These are phyloP conservation scores for Diachasma alloeum DNA, from an alignment of 1,140 invertebrate genomes.

Conservation along the genomic window DNA sequence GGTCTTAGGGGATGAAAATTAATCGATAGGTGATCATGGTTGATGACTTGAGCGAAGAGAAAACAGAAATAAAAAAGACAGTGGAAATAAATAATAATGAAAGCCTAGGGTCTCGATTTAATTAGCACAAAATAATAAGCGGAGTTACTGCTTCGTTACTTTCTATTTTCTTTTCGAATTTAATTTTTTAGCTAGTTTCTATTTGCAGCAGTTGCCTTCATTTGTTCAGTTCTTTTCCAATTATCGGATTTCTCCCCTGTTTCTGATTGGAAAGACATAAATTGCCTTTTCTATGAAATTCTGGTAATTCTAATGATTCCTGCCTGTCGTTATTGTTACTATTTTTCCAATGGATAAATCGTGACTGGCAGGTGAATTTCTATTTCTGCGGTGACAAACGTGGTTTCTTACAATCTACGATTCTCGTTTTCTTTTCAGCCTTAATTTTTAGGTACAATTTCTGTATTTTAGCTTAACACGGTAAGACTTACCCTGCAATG, in stretches of 20 bases:
- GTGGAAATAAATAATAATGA: conserved; percentile 2
- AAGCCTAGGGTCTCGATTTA: not conserved
- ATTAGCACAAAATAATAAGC: not conserved
- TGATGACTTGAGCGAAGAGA: not conserved
- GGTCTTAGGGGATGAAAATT: conserved; percentile 10
- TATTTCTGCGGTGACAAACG: not conserved
- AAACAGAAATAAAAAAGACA: conserved; percentile 19
- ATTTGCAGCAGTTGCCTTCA: conserved; percentile 5
- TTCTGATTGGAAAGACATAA: not conserved
- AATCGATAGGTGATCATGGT: not conserved
- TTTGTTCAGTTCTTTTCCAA: not conserved
- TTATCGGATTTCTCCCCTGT: not conserved
- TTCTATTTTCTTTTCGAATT: conserved; percentile 19
- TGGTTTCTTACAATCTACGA: not conserved
- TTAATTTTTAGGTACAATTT: not conserved
- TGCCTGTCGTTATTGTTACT: not conserved
- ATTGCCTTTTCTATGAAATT: not conserved
- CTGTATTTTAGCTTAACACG: not conserved
- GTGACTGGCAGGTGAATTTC: not conserved
- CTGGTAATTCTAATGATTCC: not conserved
- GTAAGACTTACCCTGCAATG: not conserved
- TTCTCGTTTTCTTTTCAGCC: not conserved
- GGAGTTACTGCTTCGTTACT: conserved; percentile 7
- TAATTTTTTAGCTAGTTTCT: not conserved
- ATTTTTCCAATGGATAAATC: no score